Evolutionary conservation across 2,113 vertebrate species (phyloP), one percentile per base, ranked within the genome.

Genomic region (Thunnus thynnus): DNA sequence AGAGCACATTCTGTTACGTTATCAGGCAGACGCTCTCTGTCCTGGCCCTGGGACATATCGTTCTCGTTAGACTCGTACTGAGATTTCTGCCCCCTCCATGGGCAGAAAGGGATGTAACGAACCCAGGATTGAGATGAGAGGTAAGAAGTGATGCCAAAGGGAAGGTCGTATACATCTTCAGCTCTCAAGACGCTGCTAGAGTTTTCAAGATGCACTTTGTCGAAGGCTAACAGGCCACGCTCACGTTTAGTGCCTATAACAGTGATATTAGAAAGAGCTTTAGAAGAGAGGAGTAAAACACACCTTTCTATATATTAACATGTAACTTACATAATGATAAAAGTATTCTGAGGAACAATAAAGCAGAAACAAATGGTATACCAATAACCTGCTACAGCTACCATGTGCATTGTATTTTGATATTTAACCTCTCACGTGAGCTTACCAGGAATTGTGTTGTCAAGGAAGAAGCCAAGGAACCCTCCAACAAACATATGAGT

Each of bases 401-500:
- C 22, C 12, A 10, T 20, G 2, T 41, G 56, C 9, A 22, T 14
- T 30, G 3, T 30, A 30, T 3, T 30, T 30, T 30, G 27, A 30
- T 30, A 30, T 41, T 9, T 41, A 41, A 41, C 3, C 4, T n/a
- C 41, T 46, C 0, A 55, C 2, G 56, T 0, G 1, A 48, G 12
- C 85, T 91, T 95, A 99, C 98, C 97, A 47, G 97, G 97, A 82
- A 99, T 96, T 60, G 97, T 99, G 93, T 99, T 99, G 86, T 99
- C 98, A 10, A 99, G 90, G 32, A 98, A 5, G 80, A 97, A 98
- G 18, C 96, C 97, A 58, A 97, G 92, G 86, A 97, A 94, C 14
- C 98, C 98, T 16, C 97, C 97, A 0, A 99, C 93, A 80, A 99
- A 99, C 97, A 99, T 99, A 76, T 95, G 94, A 1, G 97, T 99